A percentile compares a stretch with the other conserved stretches of the same genome.
Conservation (phyloP, 2,113 vertebrate species). For the Cairina moschata region DNA sequence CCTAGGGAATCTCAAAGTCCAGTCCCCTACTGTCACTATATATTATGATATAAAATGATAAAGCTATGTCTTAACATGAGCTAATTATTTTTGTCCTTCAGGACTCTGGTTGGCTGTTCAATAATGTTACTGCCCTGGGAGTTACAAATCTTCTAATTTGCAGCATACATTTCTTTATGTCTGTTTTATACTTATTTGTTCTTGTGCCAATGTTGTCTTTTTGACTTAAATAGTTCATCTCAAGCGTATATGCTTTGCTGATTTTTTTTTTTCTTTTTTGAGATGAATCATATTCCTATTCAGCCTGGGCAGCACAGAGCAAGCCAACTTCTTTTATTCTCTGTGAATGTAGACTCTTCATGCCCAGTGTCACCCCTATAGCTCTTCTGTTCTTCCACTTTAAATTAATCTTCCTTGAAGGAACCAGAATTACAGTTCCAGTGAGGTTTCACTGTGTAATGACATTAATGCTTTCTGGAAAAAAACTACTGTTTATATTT, state of each 20-base stretch:
- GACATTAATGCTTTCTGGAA: not conserved
- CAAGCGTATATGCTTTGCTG: slow-evolving; percentile 14
- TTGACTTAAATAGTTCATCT: slow-evolving; percentile 53
- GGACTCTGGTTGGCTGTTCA: slow-evolving; percentile 54
- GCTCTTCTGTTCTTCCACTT: not conserved
- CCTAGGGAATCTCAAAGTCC: slow-evolving; percentile 13
- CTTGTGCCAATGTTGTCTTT: slow-evolving; percentile 47
- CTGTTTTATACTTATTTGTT: slow-evolving; percentile 45
- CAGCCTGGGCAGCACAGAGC: not conserved
- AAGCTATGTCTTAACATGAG: slow-evolving; percentile 60
- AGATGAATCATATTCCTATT: not conserved
- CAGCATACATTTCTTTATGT: slow-evolving; percentile 62
- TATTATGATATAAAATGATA: slow-evolving; percentile 55
- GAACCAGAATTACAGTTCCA: not conserved
- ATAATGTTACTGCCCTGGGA: slow-evolving; percentile 54
- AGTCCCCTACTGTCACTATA: slow-evolving; percentile 41
- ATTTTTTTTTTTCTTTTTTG: not conserved
- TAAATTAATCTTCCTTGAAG: not conserved
- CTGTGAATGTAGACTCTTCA: not conserved
- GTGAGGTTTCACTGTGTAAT: not conserved
- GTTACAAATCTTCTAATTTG: slow-evolving; percentile 63
- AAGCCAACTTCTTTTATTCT: not conserved
- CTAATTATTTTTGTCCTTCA: slow-evolving; percentile 72
- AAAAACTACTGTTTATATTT: not conserved
- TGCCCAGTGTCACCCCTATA: not conserved